Evolutionary conservation across 2,797 vertebrate species (phyloP).

Genomic region (Pampus argenteus): DNA sequence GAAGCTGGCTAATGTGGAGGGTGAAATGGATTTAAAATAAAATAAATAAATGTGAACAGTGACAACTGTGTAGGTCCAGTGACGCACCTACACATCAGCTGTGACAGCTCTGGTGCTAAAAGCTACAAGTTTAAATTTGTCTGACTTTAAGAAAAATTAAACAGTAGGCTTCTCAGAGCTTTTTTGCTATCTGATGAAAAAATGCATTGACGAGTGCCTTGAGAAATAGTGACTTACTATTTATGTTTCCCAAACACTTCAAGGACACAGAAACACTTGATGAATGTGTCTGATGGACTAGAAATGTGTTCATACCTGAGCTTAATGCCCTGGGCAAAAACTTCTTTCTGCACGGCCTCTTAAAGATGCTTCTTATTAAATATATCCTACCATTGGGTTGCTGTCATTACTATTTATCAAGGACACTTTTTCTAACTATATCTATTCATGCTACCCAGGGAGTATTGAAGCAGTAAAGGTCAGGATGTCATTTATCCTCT

Average conservation of each 20-base stretch:
- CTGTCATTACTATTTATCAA: slow-evolving; percentile 39
- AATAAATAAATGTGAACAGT: too few relatives aligned
- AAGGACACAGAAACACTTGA: background rate
- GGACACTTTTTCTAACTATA: slow-evolving; percentile 47
- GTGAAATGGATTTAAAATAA: too few relatives aligned
- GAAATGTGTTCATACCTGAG: slow-evolving; percentile 21
- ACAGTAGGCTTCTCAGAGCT: too few relatives aligned
- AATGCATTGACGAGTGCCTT: too few relatives aligned
- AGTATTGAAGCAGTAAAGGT: slow-evolving; percentile 62
- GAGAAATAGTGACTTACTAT: too few relatives aligned
- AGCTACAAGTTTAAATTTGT: too few relatives aligned
- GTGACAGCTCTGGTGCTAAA: too few relatives aligned
- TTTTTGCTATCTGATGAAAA: too few relatives aligned
- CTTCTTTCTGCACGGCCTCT: slow-evolving; percentile 1
- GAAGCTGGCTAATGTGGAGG: too few relatives aligned
- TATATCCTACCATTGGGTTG: background rate
- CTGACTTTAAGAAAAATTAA: too few relatives aligned
- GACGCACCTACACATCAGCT: too few relatives aligned
- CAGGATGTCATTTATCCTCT: slow-evolving; percentile 75
- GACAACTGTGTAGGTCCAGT: too few relatives aligned
- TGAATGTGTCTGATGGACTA: slow-evolving; percentile 26
- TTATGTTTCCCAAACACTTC: slow-evolving; percentile 9
- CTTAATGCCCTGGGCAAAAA: slow-evolving; percentile 1
- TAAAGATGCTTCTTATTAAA: slow-evolving; percentile 2
- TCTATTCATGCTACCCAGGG: slow-evolving; percentile 40